A percentile compares a stretch with the other conserved stretches of the same genome.
Evolutionary conservation across 2,888 invertebrate species (phyloP).

Genomic region (Hipparchia semele): DNA sequence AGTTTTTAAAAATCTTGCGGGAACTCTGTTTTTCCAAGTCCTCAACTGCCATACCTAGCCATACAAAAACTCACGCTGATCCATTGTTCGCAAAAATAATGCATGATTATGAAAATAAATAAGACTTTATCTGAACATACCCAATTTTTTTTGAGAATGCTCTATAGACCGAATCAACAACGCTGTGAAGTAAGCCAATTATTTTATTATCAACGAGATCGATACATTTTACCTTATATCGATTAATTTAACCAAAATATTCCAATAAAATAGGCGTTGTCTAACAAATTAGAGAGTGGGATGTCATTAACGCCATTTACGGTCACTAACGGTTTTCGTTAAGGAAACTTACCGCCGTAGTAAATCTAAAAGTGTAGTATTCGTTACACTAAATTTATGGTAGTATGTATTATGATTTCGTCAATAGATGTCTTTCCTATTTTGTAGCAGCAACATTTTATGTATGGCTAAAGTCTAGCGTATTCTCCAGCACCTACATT

Average conservation of each 20-base stretch:
- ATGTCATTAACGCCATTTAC: conserved; percentile 6
- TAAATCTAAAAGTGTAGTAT: conserved; percentile 17
- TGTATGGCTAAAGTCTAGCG: not conserved
- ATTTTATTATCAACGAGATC: no score
- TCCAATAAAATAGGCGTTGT: conserved; percentile 17
- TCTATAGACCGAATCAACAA: no score
- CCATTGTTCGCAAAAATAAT: no score
- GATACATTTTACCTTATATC: not conserved
- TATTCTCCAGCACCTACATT: not conserved
- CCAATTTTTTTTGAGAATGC: no score
- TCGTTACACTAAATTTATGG: not conserved
- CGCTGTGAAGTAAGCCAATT: no score
- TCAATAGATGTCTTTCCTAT: conserved; percentile 26
- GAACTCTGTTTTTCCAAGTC: no score
- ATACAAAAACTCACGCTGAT: no score
- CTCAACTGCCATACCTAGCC: no score
- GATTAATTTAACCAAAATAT: conserved; percentile 1
- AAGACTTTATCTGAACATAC: no score
- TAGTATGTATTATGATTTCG: conserved; percentile 15
- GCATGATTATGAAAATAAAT: no score
- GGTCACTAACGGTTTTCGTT: conserved; percentile 16
- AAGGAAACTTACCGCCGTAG: conserved; percentile 12
- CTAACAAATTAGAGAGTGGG: conserved; percentile 5
- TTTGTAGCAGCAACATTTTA: conserved; percentile 14
- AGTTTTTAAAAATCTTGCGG: no score